These are phyloP conservation scores for Fregata magnificens DNA, from an alignment of 2,113 vertebrate genomes.

Conservation along the genomic window DNA sequence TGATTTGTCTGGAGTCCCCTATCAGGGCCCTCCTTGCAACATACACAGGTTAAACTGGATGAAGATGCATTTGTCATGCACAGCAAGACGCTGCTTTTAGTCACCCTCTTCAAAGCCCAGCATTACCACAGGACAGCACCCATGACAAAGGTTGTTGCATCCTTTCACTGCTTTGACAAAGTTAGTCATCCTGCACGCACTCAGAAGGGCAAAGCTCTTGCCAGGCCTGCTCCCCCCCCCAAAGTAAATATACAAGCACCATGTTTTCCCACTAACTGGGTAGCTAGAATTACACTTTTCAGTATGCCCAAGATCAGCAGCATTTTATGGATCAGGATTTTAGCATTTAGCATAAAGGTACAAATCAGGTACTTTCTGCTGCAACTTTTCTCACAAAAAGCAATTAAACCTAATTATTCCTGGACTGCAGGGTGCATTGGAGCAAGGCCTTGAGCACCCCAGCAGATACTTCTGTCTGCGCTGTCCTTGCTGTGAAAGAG, in stretches of 20 bases:
- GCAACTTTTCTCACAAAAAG: not conserved
- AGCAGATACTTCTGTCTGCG: not conserved
- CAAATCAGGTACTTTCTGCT: not conserved
- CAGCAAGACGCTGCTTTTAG: not conserved
- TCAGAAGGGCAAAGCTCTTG: not conserved
- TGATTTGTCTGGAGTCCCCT: accelerated
- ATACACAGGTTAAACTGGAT: accelerated
- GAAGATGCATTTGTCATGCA: not conserved
- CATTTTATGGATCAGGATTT: not conserved
- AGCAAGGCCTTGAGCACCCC: not conserved
- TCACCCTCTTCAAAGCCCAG: not conserved
- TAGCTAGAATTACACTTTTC: not conserved
- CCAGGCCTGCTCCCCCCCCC: accelerated
- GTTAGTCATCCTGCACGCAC: not conserved
- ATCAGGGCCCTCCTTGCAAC: not conserved
- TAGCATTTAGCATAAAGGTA: not conserved
- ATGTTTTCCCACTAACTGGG: not conserved
- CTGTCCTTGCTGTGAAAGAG: not conserved
- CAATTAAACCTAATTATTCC: not conserved
- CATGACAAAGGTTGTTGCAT: not conserved
- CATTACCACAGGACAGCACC: not conserved
- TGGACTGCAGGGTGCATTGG: not conserved
- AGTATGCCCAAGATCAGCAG: not conserved
- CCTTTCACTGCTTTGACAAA: not conserved
- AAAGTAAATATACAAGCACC: not conserved